Conservation (phyloP, 2,888 invertebrate species). For the Tetheella fluctuosa region DNA sequence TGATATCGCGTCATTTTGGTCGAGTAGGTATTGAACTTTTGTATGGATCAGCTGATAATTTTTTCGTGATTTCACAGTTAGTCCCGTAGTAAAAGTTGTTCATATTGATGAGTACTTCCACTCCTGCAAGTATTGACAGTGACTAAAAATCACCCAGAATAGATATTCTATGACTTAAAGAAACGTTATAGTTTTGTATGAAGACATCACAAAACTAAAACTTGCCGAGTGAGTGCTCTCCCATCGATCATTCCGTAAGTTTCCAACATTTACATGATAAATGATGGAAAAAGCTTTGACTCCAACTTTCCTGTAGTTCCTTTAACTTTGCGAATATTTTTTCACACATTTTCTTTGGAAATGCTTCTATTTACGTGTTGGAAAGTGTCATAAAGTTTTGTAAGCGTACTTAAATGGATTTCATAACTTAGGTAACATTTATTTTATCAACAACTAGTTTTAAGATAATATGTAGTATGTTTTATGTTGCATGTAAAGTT, state of each 20-base stretch:
- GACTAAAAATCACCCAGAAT: too few species aligned
- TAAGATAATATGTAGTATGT: too few species aligned
- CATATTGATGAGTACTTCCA: too few species aligned
- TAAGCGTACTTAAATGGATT: slow-evolving; percentile 7
- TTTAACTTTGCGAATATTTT: slow-evolving; percentile 7
- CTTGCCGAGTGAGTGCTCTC: slow-evolving; percentile 32
- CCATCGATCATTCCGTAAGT: slow-evolving; percentile 45
- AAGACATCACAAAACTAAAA: slow-evolving; percentile 37
- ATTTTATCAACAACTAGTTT: too few species aligned
- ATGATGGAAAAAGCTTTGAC: slow-evolving; percentile 34
- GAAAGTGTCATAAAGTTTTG: not conserved
- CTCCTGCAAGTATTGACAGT: too few species aligned
- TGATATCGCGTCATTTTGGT: too few species aligned
- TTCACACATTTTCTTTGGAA: slow-evolving; percentile 1
- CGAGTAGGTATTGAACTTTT: too few species aligned
- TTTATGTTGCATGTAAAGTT: too few species aligned
- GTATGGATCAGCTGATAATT: too few species aligned
- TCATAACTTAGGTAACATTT: too few species aligned
- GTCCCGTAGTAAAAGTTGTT: not conserved
- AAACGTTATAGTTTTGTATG: too few species aligned
- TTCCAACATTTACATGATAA: slow-evolving; percentile 44
- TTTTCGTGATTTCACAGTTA: too few species aligned
- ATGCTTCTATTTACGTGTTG: slow-evolving; percentile 2
- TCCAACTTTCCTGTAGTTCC: slow-evolving; percentile 10
- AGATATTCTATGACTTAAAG: slow-evolving; percentile 14